Evolutionary conservation across 2,113 vertebrate genomes (phyloP).

Genomic region (Taurulus bubalis): DNA sequence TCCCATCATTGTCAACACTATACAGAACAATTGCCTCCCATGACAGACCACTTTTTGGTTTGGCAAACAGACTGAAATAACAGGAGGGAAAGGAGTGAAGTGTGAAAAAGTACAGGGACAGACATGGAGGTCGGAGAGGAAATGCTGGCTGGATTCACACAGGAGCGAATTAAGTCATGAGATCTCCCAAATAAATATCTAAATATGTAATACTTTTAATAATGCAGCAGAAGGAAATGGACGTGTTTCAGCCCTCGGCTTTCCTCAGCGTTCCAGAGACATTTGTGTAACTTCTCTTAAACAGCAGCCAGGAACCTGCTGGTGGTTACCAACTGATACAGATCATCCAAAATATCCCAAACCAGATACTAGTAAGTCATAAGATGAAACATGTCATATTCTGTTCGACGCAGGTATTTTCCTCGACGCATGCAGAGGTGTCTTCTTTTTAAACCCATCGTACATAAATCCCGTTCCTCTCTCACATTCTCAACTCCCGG

Average conservation of each 20-base stretch:
- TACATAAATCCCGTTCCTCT: not conserved
- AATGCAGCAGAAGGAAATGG: not conserved
- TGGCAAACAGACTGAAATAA: conserved; percentile 18
- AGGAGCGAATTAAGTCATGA: not conserved
- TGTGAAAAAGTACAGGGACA: not conserved
- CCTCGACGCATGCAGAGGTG: not conserved
- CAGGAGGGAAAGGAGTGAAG: too few species aligned
- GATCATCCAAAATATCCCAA: not conserved
- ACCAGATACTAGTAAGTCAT: not conserved
- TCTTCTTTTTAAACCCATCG: not conserved
- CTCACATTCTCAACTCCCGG: not conserved
- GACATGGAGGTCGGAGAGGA: not conserved
- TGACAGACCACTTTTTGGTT: conserved; percentile 9
- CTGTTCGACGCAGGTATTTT: not conserved
- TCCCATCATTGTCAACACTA: conserved; percentile 3
- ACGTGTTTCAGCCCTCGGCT: not conserved
- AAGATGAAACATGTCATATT: not conserved
- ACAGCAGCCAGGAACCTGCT: not conserved
- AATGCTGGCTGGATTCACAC: not conserved
- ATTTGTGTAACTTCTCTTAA: not conserved
- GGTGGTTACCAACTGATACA: not conserved
- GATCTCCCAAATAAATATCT: not conserved
- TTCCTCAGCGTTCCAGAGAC: not conserved
- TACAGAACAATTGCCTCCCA: conserved; percentile 11
- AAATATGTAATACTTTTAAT: not conserved